A percentile compares a stretch with the other conserved stretches of the same genome.
Conservation (phyloP, 2,113 vertebrate species). For the Platysternon megacephalum region DNA sequence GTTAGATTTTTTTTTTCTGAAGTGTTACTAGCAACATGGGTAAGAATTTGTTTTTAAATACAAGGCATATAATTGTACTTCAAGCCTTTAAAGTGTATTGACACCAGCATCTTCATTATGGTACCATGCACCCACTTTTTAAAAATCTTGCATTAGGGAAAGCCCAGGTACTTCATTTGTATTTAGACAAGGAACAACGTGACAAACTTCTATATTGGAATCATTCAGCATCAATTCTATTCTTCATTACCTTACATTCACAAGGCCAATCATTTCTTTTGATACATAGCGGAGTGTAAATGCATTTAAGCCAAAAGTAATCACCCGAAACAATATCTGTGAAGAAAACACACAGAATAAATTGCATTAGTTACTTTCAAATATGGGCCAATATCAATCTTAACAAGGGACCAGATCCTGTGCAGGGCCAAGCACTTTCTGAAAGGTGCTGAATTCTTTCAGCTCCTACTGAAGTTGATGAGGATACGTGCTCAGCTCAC, state of each 20-base stretch:
- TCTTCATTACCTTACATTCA: constrained; percentile 91
- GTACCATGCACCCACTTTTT: too few species aligned
- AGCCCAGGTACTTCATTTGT: neutral
- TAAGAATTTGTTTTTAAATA: too few species aligned
- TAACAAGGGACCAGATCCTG: neutral
- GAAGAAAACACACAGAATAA: constrained; percentile 43
- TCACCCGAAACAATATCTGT: constrained; percentile 90
- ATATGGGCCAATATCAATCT: neutral
- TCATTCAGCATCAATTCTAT: neutral
- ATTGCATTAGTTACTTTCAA: neutral
- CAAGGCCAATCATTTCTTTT: constrained; percentile 91
- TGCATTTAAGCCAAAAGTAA: constrained; percentile 93
- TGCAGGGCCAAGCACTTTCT: neutral
- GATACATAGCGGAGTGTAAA: constrained; percentile 96
- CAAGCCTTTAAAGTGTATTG: too few species aligned
- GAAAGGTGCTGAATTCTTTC: neutral
- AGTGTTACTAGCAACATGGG: neutral
- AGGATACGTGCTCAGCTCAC: neutral
- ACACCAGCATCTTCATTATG: too few species aligned
- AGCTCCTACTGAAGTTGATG: neutral
- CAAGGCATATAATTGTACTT: too few species aligned
- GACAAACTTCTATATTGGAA: neutral
- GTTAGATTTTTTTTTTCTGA: neutral
- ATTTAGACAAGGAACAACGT: neutral
- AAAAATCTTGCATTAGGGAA: too few species aligned